Conservation (phyloP, 2,797 vertebrate genomes). For the Tinamus major region DNA sequence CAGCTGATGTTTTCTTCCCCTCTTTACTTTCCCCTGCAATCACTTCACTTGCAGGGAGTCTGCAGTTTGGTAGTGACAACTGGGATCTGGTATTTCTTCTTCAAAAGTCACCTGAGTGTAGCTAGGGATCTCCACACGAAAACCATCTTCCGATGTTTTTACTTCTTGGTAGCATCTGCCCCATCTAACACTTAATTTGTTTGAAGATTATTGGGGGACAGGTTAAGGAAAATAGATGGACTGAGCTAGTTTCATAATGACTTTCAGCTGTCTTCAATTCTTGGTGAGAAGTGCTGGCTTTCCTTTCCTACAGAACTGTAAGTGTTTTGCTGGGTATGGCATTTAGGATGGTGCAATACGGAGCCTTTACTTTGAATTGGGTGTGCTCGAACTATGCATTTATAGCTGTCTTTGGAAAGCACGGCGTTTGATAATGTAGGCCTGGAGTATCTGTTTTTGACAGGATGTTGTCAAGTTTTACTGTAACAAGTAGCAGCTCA, state of each 20-base stretch:
- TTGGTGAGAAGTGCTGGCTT: not conserved
- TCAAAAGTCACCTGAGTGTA: not conserved
- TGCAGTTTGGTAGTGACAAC: fast-evolving
- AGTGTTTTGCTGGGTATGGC: not conserved
- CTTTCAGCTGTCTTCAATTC: not conserved
- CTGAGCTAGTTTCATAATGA: not conserved
- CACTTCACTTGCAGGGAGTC: not conserved
- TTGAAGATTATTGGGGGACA: not conserved
- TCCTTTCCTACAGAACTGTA: not conserved
- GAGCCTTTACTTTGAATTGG: not conserved
- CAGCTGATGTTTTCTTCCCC: not conserved
- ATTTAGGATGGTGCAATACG: not conserved
- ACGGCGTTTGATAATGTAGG: not conserved
- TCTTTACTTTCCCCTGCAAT: not conserved
- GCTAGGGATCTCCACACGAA: not conserved
- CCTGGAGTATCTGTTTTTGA: not conserved
- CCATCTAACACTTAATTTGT: not conserved
- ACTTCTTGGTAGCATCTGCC: not conserved
- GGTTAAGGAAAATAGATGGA: not conserved
- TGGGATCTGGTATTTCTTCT: not conserved
- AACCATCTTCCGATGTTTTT: fast-evolving
- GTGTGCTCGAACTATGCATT: not conserved
- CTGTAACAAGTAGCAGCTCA: not conserved
- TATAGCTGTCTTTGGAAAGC: not conserved
- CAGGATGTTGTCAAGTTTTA: not conserved